A percentile compares a stretch with the other conserved stretches of the same genome.
phyloP scores from a whole-genome alignment of 2,113 vertebrate genomes.

The Myrmophylax atrothorax region DNA sequence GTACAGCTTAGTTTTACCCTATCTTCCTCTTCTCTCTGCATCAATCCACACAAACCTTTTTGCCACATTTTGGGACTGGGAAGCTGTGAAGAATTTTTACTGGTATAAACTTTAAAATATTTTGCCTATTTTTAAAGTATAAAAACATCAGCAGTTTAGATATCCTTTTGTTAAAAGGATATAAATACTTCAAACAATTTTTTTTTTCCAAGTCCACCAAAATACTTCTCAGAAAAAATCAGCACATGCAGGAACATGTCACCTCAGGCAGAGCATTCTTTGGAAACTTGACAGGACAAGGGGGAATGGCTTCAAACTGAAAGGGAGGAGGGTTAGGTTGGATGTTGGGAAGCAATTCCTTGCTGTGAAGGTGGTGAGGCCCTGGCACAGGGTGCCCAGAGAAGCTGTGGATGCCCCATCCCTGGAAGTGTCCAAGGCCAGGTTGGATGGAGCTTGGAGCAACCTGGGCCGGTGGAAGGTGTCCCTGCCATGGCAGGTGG shows the following conservation, averaged over 20 bases:
- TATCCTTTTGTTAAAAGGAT: not conserved
- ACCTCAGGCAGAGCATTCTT: not conserved
- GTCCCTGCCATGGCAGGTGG: not conserved
- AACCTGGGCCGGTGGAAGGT: not conserved
- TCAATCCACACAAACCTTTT: not conserved
- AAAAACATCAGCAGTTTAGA: not conserved
- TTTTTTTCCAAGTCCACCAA: not conserved
- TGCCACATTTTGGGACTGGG: not conserved
- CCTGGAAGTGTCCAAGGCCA: not conserved
- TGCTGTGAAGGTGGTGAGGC: not conserved
- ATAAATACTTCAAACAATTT: not conserved
- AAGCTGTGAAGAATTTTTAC: not conserved
- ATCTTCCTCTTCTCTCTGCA: not conserved
- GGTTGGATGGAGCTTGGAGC: not conserved
- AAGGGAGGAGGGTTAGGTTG: not conserved
- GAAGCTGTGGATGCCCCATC: not conserved
- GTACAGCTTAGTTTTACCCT: not conserved
- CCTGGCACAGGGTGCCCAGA: not conserved
- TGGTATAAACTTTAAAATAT: not conserved
- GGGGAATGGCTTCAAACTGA: not conserved
- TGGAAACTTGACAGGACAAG: not conserved
- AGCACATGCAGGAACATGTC: accelerated
- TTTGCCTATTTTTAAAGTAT: not conserved
- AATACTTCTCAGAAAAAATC: not conserved
- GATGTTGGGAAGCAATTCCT: not conserved